phyloP scores from a whole-genome alignment of 2,888 invertebrate species.

The Pachydiplax longipennis region DNA sequence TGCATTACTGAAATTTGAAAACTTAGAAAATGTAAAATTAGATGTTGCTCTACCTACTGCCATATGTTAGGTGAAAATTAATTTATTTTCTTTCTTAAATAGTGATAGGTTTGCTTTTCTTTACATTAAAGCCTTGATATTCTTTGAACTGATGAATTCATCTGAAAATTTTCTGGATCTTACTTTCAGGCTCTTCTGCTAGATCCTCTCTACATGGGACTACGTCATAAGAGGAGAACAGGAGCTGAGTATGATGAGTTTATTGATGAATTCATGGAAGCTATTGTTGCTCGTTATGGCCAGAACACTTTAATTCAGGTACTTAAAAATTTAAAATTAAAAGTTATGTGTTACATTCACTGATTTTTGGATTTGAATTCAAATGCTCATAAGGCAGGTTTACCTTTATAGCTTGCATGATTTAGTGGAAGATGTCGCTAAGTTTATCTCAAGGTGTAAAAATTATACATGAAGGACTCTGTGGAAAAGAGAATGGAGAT shows the following conservation, averaged over 20 bases:
- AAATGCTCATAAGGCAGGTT: neutral
- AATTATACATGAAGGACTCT: neutral
- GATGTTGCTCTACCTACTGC: too few relatives aligned
- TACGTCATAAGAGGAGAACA: slow-evolving; percentile 82
- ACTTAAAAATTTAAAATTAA: neutral
- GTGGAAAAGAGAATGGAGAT: neutral
- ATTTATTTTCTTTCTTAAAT: neutral
- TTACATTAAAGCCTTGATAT: neutral
- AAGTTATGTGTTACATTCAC: too few relatives aligned
- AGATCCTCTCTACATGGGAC: slow-evolving; percentile 95
- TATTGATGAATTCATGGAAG: slow-evolving; percentile 96
- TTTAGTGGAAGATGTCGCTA: neutral
- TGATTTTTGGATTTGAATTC: neutral
- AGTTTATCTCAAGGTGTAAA: neutral
- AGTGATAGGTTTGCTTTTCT: neutral
- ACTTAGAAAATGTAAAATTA: too few relatives aligned
- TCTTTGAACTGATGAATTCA: neutral
- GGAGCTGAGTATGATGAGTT: slow-evolving; percentile 91
- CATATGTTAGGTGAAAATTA: too few relatives aligned
- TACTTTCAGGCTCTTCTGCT: slow-evolving; percentile 74
- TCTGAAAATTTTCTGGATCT: neutral
- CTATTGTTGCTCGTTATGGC: slow-evolving; percentile 83
- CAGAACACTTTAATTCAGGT: slow-evolving; percentile 83
- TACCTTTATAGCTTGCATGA: neutral
- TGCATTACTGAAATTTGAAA: too few relatives aligned